Conservation (phyloP, 37 sponge, comb jelly and placozoan genomes). For the Haliclona indistincta region DNA sequence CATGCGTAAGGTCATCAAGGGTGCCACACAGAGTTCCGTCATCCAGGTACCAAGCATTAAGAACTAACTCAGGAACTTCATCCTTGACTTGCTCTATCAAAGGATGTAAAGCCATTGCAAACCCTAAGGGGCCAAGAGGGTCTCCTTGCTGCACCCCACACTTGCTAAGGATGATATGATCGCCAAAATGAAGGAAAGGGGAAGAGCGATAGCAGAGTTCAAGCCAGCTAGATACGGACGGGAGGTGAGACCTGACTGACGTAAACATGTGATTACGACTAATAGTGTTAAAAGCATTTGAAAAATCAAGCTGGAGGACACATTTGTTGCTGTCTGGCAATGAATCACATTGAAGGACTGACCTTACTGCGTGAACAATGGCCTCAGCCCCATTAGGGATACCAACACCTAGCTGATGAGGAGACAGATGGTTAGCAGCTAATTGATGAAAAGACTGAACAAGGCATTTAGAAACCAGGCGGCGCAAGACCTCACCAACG, state of each 20-base stretch:
- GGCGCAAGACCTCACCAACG: slow-evolving; percentile 8
- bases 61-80: slow-evolving; percentile 15
- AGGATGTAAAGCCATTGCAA: slow-evolving; percentile 4
- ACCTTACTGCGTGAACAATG: slow-evolving; percentile 4
- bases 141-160: slow-evolving; percentile 14
- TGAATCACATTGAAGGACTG: too few species aligned
- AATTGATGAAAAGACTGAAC: neutral
- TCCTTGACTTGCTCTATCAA: slow-evolving; percentile 14
- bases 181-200: slow-evolving; percentile 1
- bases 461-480: slow-evolving; percentile 11
- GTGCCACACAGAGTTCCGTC: slow-evolving; percentile 21
- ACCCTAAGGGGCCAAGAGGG: slow-evolving; percentile 8
- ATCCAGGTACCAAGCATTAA: slow-evolving; percentile 24
- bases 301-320: slow-evolving; percentile 11
- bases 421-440: neutral
- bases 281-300: slow-evolving; percentile 14
- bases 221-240: slow-evolving; percentile 7
- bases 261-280: slow-evolving; percentile 2
- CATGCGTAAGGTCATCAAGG: slow-evolving; percentile 4
- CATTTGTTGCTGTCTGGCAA: neutral
- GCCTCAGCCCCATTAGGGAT: slow-evolving; percentile 13
- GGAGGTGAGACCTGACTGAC: neutral
- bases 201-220: slow-evolving; percentile 12
- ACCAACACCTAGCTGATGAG: slow-evolving; percentile 17
- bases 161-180: slow-evolving; percentile 17